Evolutionary conservation across 2,113 vertebrate species (phyloP).

Genomic region (Emydura subglobosa): DNA sequence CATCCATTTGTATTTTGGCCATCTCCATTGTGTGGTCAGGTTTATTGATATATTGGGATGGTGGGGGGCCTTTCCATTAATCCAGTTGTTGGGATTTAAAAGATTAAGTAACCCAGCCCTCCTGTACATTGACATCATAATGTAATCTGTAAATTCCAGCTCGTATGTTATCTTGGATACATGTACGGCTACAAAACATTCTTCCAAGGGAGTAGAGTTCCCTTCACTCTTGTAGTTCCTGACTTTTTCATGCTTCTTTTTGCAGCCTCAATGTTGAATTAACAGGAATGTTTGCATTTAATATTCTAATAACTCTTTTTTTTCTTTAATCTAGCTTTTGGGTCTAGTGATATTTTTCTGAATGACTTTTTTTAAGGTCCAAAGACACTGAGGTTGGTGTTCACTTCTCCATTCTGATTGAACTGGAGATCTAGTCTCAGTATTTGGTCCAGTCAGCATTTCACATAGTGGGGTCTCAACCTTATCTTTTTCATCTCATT

Average conservation of each 20-base stretch:
- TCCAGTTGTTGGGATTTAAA: neutral
- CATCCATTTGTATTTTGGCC: neutral
- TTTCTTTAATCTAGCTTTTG: neutral
- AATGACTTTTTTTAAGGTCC: neutral
- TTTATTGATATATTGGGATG: neutral
- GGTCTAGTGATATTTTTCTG: neutral
- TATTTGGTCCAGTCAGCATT: neutral
- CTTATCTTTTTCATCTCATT: constrained; percentile 2
- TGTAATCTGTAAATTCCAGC: neutral
- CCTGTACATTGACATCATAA: neutral
- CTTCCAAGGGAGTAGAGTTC: neutral
- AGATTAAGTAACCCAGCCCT: neutral
- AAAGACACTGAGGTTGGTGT: neutral
- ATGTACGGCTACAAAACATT: neutral
- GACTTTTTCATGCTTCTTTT: neutral
- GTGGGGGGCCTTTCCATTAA: neutral
- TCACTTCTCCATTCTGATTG: neutral
- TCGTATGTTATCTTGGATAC: neutral
- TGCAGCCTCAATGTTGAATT: neutral
- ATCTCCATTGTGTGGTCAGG: neutral
- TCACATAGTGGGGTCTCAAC: neutral
- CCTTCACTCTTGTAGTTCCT: neutral
- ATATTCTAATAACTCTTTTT: neutral
- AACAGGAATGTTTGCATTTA: neutral
- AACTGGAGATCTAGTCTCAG: neutral